Base-by-base conservation (phyloP, 2,888 invertebrate genomes). In the Eupithecia exiguata region DNA sequence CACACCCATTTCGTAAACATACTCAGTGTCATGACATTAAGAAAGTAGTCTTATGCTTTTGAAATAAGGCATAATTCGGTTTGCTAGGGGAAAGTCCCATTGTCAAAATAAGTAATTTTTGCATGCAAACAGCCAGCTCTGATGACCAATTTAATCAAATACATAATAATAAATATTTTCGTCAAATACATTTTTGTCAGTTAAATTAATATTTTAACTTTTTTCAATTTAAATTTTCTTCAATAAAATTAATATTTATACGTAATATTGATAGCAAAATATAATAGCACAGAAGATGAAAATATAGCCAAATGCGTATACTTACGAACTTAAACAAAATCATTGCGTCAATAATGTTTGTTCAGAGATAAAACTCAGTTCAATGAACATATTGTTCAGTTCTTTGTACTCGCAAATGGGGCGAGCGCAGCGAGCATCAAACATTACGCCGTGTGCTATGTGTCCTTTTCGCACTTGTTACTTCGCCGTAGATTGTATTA, bases 141-240 rank as follows among this genome's bases (percentile, higher is more conserved):
- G 63, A 65, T 65, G 63, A 65, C 36, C 63, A n/a, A 65, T 36
- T 63, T n/a, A 65, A n/a, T 65, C 63, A 65, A 65, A 65, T 65
- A 65, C 30, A 30, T 30, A 30, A 30, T 65, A 12, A 21, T 12
- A 65, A 21, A 36, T 65, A 38, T 65, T 35, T 65, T 38, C 63
- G 63, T 65, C 38, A 61, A 3, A 14, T 18, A 58, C n/a, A 10
- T 6, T 14, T 40, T 21, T 21, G 30, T 30, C 30, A 30, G 30
- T 30, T 3, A 30, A 4, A 30, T 30, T 30, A 30, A 30, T 3
- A 30, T 30, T 30, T 30, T 3, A 4, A 30, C 1, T 30, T 30
- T 30, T 30, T 30, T 3, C 30, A 30, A 30, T 30, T 30, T 30
- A 30, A 30, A 30, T 58, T 30, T 61, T 21, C 30, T 61, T 10